phyloP scores from a whole-genome alignment of 1,140 invertebrate species.

The Drosophila punjabiensis region DNA sequence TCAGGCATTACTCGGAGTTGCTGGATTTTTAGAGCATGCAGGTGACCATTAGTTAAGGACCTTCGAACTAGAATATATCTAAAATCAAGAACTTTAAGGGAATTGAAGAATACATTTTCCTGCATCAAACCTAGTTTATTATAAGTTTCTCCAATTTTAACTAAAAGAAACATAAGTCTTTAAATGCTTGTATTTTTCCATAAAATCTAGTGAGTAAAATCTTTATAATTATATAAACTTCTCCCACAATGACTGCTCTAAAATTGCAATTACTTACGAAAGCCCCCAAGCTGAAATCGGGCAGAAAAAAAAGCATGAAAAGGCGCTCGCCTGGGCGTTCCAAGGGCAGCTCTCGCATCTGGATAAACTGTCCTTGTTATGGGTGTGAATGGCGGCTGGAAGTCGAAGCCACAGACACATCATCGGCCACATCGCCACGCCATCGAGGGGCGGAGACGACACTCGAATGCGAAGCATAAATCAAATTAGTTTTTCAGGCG shows the following conservation, averaged over 20 bases:
- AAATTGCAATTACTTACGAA: constrained; percentile 7
- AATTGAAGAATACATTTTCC: neutral
- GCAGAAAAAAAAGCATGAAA: constrained; percentile 20
- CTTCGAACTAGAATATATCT: neutral
- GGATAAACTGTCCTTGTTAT: constrained; percentile 46
- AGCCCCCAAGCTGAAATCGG: constrained; percentile 4
- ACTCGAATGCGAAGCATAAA: constrained; percentile 77
- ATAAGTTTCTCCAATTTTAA: neutral
- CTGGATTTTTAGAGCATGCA: neutral
- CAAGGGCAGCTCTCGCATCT: constrained; percentile 48
- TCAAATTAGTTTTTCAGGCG: constrained; percentile 81
- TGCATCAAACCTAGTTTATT: neutral
- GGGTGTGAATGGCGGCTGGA: constrained; percentile 66
- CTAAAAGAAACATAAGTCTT: neutral
- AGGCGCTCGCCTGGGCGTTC: constrained; percentile 65
- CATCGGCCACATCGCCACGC: constrained; percentile 2
- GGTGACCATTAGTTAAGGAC: neutral
- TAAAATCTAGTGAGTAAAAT: neutral
- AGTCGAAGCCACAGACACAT: constrained; percentile 9
- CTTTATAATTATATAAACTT: neutral
- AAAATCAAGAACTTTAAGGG: neutral
- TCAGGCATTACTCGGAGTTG: neutral
- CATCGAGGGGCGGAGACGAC: constrained; percentile 40
- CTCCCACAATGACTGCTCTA: neutral
- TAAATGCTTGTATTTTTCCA: neutral